Base-by-base conservation (phyloP, 2,888 invertebrate species). In the Eupithecia vulgata region DNA sequence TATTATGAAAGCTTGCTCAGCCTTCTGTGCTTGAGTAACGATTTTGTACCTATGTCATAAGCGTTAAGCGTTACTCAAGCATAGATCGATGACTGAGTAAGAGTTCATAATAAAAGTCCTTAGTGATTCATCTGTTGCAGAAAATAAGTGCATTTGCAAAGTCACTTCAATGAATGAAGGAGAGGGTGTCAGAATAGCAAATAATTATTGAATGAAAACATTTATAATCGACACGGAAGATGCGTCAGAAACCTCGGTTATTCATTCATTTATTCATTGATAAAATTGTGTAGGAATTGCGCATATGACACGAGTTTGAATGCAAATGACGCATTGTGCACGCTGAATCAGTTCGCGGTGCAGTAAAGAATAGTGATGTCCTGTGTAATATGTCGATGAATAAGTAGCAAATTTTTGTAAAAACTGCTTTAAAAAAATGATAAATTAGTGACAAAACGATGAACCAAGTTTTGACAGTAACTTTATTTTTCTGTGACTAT, bases 311-410 rank as follows among this genome's bases (percentile, higher is more conserved):
- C 76, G 68, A 69, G 80, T 79, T 81, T 79, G 81, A 81, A 84
- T 87, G 85, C 82, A 88, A 88, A 88, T 88, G 87, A 87, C 83
- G 82, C 81, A 86, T 87, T 86, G 85, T 84, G 82, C 80, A 80
- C 79, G 83, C 84, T 84, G 86, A 83, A 84, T 87, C 84, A 84
- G 82, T 80, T 76, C 76, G 78, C 79, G 82, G 81, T 70, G 76
- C 42, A 69, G 75, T 67, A 48, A 34, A 10, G 34, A 71, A 69
- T 71, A 71, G 71, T 69, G 71, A 69, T 69, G 71, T 69, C 5
- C 71, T 42, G 13, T 34, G 13, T 42, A 15, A 40, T 62, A 52
- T 15, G 15, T 64, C 70, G 70, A 74, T 64, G 37, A 5, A 64
- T 15, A 30, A 5, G 8, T n/a, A 48, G 0, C 5, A 42, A 3